Base-by-base conservation (phyloP, 2,113 vertebrate genomes). In the Phyllostomus discolor region DNA sequence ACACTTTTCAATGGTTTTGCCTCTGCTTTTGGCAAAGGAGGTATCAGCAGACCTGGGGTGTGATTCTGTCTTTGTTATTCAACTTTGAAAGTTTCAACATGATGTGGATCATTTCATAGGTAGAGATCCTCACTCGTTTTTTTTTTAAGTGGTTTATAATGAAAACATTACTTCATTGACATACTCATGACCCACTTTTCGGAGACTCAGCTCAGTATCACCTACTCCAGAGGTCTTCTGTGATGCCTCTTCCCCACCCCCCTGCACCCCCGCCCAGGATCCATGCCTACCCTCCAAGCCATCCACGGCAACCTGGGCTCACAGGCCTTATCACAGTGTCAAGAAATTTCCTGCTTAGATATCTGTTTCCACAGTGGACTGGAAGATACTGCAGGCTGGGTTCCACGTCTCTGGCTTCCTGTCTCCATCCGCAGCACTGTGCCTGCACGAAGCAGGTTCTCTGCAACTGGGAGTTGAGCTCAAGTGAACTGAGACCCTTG, bases 401-500 rank as follows among this genome's bases (percentile, higher is more conserved):
- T 4, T 28, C n/a, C 67, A 8, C 5, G 10, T 72, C 35, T 87
- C 66, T 81, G 26, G 35, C 52, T 83, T 83, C 26, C 43, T 48
- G n/a, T 43, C 76, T 57, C 38, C 28, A 17, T 59, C 43, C 6
- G 0, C 24, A 96, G n/a, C 69, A 41, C 64, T 16, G 19, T 48
- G 70, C 10, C 46, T 38, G 10, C 31, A 31, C 67, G 41, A 17
- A 72, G 24, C 72, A 88, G 41, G 41, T 94, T 96, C 73, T 91
- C 85, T 82, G 66, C 54, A 46, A 78, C 22, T 46, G 38, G 17
- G 85, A 19, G 17, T 12, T 79, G 35, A 95, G 59, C 67, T 69
- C 72, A 38, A 94, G 46, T 73, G 69, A 93, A 79, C 57, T 16
- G n/a, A 94, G 79, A 96, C 90, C 81, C 87, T 83, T 79, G 95